These are phyloP conservation scores for Spialia ferax DNA, from an alignment of 2,888 invertebrate genomes.

Conservation along the genomic window DNA sequence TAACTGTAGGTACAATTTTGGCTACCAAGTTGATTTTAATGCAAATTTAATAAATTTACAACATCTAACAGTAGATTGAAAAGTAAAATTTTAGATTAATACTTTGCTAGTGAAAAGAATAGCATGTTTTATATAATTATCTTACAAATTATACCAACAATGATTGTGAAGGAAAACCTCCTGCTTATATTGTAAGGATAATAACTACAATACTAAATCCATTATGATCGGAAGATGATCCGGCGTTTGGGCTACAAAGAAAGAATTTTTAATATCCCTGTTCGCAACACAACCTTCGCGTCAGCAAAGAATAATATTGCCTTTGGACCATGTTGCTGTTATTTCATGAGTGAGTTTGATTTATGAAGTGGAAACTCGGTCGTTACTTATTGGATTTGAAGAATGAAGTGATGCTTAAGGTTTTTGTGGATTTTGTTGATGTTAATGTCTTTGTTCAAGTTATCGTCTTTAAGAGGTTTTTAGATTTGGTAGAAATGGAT, in stretches of 20 bases:
- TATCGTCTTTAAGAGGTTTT: no score
- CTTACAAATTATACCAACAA: not conserved
- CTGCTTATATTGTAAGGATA: not conserved
- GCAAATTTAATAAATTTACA: no score
- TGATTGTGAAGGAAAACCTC: not conserved
- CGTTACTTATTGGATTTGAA: slow-evolving; percentile 17
- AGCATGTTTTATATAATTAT: no score
- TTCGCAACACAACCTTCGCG: slow-evolving; percentile 49
- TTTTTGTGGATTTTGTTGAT: not conserved
- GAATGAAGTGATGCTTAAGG: not conserved
- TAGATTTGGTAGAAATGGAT: no score
- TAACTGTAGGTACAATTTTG: no score
- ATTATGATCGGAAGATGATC: not conserved
- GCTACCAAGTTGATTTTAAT: no score
- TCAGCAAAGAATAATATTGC: slow-evolving; percentile 47
- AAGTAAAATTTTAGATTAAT: no score
- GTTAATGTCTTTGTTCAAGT: not conserved
- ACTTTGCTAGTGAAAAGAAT: no score
- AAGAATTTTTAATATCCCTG: slow-evolving; percentile 39
- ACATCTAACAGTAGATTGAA: no score
- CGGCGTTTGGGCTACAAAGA: slow-evolving; percentile 4
- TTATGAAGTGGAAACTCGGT: slow-evolving; percentile 53
- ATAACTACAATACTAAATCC: not conserved
- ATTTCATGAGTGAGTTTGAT: slow-evolving; percentile 52
- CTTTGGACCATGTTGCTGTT: slow-evolving; percentile 32